Evolutionary conservation across 1,140 invertebrate genomes (phyloP).

Genomic region (Patella vulgata): DNA sequence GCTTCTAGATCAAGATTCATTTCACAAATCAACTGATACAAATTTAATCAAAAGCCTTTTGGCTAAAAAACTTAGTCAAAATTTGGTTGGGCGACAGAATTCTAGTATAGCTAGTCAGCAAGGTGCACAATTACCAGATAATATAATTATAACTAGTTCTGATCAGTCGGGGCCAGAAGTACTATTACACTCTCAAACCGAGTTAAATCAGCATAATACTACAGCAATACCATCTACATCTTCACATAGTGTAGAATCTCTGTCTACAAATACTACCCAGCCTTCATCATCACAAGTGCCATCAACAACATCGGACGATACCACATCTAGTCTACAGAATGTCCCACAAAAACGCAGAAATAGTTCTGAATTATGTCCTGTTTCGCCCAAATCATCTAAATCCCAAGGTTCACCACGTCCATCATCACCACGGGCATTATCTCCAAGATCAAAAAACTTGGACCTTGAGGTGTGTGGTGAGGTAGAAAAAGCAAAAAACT

Average conservation of each 20-base stretch:
- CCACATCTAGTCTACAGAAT: too few species aligned
- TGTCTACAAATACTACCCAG: constrained; percentile 8
- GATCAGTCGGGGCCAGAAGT: too few species aligned
- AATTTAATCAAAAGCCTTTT: constrained; percentile 83
- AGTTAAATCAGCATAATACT: constrained; percentile 32
- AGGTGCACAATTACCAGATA: background rate
- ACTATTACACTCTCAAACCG: too few species aligned
- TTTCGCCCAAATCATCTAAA: constrained; percentile 6
- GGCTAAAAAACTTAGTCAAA: constrained; percentile 79
- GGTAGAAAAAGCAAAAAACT: constrained; percentile 45
- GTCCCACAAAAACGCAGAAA: too few species aligned
- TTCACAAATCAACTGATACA: constrained; percentile 26
- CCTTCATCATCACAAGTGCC: constrained; percentile 14
- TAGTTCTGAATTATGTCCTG: too few species aligned
- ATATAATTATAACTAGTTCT: too few species aligned
- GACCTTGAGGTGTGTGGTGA: constrained; percentile 48
- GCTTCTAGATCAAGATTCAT: background rate
- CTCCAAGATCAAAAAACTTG: constrained; percentile 20
- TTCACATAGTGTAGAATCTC: constrained; percentile 17
- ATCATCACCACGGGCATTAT: constrained; percentile 21
- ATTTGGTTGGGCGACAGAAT: constrained; percentile 20
- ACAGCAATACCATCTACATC: constrained; percentile 14
- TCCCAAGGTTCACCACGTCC: constrained; percentile 4
- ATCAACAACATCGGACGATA: too few species aligned
- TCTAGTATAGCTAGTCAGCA: background rate